A percentile compares a stretch with the other conserved stretches of the same genome.
These are phyloP conservation scores for Hemiscyllium ocellatum DNA, from an alignment of 2,113 vertebrate genomes.

Conservation along the genomic window DNA sequence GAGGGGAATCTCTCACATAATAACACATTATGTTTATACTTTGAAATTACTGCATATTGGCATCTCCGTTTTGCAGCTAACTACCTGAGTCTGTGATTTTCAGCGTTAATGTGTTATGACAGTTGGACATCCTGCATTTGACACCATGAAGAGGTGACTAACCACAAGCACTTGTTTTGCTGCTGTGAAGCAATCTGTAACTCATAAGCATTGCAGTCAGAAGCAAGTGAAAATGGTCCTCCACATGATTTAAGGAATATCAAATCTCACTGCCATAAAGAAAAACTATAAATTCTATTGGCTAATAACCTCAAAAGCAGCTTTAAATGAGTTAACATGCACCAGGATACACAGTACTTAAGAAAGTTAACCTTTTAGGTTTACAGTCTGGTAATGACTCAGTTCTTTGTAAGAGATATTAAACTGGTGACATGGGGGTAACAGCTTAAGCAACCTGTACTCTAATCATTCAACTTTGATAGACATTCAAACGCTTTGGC, in stretches of 20 bases:
- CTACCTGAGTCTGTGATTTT: background rate
- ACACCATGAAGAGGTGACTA: background rate
- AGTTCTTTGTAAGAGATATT: background rate
- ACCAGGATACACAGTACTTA: background rate
- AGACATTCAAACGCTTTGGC: background rate
- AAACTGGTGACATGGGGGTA: background rate
- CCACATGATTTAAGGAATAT: background rate
- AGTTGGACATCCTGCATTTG: background rate
- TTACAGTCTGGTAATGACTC: background rate
- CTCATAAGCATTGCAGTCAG: background rate
- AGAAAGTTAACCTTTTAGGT: background rate
- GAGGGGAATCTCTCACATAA: background rate
- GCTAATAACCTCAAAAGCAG: background rate
- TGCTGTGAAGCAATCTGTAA: constrained; percentile 10
- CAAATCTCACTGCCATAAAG: background rate
- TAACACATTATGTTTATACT: background rate
- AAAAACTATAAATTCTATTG: background rate
- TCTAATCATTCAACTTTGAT: background rate
- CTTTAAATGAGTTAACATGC: background rate
- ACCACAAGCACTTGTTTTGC: background rate
- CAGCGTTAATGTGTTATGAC: background rate
- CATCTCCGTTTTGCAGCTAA: background rate
- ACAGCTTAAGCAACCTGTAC: background rate
- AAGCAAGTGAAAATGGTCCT: background rate
- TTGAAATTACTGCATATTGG: background rate